These are phyloP conservation scores for Zalophus californianus DNA, from an alignment of 2,797 vertebrate genomes.

Conservation along the genomic window DNA sequence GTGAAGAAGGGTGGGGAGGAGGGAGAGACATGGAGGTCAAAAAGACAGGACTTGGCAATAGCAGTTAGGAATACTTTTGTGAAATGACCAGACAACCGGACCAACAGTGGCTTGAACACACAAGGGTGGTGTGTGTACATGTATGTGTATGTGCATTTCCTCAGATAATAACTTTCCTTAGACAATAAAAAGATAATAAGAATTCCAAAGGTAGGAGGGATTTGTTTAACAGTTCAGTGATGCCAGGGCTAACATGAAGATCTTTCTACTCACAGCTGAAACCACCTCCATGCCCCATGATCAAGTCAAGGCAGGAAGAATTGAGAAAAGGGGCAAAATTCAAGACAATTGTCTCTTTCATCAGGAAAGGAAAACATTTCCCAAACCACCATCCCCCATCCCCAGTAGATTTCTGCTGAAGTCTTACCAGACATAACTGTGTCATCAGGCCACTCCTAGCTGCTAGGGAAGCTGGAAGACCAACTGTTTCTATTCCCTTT, in stretches of 20 bases:
- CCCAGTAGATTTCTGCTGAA: not conserved
- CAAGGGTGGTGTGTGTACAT: not conserved
- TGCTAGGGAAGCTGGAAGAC: not conserved
- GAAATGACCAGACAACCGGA: not conserved
- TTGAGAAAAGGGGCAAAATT: conserved; percentile 29
- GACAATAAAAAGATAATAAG: not conserved
- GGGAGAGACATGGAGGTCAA: not conserved
- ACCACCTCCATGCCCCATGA: not conserved
- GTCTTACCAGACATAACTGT: not conserved
- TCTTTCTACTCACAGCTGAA: not conserved
- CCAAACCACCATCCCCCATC: not conserved
- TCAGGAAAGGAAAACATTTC: conserved; percentile 16
- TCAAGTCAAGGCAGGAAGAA: conserved; percentile 6
- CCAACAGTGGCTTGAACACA: not conserved
- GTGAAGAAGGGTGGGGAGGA: not conserved
- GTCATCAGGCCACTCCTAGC: not conserved
- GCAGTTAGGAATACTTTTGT: not conserved
- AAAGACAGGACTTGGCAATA: not conserved
- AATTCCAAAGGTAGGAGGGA: not conserved
- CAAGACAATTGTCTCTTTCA: not conserved
- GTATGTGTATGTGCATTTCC: not conserved
- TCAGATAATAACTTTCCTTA: not conserved
- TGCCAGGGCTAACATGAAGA: not conserved
- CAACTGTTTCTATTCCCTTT: not conserved
- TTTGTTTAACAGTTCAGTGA: not conserved